phyloP scores from a whole-genome alignment of 2,888 invertebrate species.

The Amblyjoppa fuscipennis region DNA sequence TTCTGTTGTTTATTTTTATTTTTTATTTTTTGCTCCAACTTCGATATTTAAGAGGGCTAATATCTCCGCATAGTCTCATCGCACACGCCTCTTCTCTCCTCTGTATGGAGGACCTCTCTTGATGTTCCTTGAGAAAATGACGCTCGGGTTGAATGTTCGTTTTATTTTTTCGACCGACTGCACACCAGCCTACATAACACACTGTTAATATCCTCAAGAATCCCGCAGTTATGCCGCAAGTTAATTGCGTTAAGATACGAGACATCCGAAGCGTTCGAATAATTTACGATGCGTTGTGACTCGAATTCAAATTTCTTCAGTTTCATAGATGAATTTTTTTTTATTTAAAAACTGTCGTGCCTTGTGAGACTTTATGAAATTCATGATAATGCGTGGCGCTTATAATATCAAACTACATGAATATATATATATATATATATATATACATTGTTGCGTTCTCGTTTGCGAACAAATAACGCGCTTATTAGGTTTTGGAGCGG shows the following conservation, averaged over 20 bases:
- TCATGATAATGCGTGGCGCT: constrained; percentile 62
- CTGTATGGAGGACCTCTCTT: background rate
- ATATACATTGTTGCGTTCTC: too few species aligned
- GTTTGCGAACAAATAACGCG: too few species aligned
- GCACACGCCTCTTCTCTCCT: constrained; percentile 3
- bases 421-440: constrained; percentile 23
- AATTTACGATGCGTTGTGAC: constrained; percentile 32
- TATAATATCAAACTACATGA: constrained; percentile 4
- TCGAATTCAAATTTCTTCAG: constrained; percentile 15
- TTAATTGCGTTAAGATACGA: constrained; percentile 60
- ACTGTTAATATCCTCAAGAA: constrained; percentile 32
- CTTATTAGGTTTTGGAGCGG: too few species aligned
- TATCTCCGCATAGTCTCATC: background rate
- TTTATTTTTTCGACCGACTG: background rate
- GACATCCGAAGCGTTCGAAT: constrained; percentile 30
- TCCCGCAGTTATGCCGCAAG: constrained; percentile 29
- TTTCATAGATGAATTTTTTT: constrained; percentile 40
- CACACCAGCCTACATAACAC: background rate
- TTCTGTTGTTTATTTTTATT: background rate
- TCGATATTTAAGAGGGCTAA: constrained; percentile 1
- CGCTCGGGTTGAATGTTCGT: background rate
- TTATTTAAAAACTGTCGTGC: constrained; percentile 35
- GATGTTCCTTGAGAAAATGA: background rate
- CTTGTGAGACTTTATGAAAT: constrained; percentile 48
- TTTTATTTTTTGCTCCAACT: background rate